phyloP scores from a whole-genome alignment of 2,113 vertebrate species.

The Orthonyx spaldingii region DNA sequence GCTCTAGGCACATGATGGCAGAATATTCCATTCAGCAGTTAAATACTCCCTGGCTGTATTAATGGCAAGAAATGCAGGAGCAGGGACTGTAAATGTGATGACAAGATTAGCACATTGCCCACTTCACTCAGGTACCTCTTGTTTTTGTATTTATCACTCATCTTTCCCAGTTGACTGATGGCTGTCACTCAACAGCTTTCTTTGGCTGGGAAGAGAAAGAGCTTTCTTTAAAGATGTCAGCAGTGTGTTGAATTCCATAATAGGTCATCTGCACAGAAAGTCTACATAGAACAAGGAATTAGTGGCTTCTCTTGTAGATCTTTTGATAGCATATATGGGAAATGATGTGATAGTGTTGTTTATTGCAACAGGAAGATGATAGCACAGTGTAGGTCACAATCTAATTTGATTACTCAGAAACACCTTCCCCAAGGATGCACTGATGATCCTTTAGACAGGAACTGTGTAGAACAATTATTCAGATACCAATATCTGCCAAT shows the following conservation, averaged over 20 bases:
- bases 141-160: neutral
- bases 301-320: neutral
- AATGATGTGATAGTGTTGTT: neutral
- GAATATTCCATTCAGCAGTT: neutral
- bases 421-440: neutral
- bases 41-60: neutral
- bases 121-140: neutral
- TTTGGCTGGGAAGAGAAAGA: neutral
- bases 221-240: neutral
- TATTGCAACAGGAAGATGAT: neutral
- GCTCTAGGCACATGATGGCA: neutral
- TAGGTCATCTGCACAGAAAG: neutral
- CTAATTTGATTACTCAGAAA: neutral
- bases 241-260: neutral
- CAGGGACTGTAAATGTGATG: neutral
- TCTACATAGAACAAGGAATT: neutral
- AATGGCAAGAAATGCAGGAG: neutral
- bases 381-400: neutral
- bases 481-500: neutral
- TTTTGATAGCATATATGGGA: neutral
- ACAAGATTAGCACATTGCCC: neutral
- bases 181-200: conserved; percentile 13
- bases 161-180: conserved; percentile 3
- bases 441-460: neutral
- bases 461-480: neutral